Conservation (phyloP, 2,113 vertebrate genomes). For the Todiramphus saurophagus region DNA sequence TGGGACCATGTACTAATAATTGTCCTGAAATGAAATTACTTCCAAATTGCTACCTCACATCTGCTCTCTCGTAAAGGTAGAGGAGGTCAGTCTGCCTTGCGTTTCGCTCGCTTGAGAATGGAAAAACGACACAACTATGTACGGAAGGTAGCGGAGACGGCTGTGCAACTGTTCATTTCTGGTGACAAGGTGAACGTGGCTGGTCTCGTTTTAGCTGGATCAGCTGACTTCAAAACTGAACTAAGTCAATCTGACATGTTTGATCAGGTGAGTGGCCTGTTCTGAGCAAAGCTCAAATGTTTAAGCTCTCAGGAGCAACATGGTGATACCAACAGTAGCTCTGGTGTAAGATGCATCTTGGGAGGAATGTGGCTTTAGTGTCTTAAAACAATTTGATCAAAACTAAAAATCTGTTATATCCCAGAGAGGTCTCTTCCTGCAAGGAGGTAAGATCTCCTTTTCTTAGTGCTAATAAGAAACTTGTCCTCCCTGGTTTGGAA, state of each 20-base stretch:
- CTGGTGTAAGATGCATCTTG: not conserved
- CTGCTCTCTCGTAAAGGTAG: conserved; percentile 80
- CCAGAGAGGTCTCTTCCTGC: not conserved
- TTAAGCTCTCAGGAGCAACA: rapidly evolving
- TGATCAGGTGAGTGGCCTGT: conserved; percentile 87
- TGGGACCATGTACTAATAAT: not conserved
- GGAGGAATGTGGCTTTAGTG: not conserved
- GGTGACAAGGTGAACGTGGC: conserved; percentile 99
- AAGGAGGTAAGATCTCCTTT: not conserved
- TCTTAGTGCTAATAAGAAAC: not conserved
- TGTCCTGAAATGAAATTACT: not conserved
- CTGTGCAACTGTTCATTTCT: conserved; percentile 97
- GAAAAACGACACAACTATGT: conserved; percentile 99
- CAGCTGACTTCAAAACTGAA: conserved; percentile 98
- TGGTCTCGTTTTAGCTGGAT: conserved; percentile 95
- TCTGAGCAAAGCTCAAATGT: not conserved
- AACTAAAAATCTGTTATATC: not conserved
- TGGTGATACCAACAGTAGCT: not conserved
- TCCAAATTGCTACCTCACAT: not conserved
- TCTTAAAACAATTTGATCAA: not conserved
- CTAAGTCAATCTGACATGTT: conserved; percentile 99
- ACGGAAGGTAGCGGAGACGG: conserved; percentile 97
- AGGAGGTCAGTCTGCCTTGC: conserved; percentile 97
- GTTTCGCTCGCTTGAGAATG: conserved; percentile 97
- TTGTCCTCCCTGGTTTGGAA: not conserved